Base-by-base conservation (phyloP, 2,113 vertebrate species). In the Brachirus orientalis region DNA sequence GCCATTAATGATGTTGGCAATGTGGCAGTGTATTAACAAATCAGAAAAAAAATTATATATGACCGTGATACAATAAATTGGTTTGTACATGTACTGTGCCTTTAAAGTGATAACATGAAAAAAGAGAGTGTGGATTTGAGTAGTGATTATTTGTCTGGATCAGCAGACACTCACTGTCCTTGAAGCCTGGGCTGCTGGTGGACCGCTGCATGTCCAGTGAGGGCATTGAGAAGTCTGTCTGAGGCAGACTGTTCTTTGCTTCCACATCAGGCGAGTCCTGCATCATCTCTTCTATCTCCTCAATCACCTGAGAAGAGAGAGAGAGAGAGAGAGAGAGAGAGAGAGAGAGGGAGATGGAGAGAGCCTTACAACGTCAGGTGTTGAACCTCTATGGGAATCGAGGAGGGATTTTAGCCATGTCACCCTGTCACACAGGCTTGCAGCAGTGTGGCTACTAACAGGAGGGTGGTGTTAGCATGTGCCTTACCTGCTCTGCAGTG, bases 241-340 rank as follows among this genome's bases (percentile, higher is more conserved):
- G 95, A 3, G 92, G 91, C 1, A 92, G 93, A 0, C 92, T 92
- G 79, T 94, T 93, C 54, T 94, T 92, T 1, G 94, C 93, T 63
- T 96, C 95, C 44, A 89, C 90, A 69, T 98, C 96, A 13, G 95
- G 93, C 0, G 96, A 98, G 67, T 98, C 96, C 87, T 98, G 96
- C 98, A 99, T 97, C 95, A 99, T 98, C 90, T 98, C 96, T 82
- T 99, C 98, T 35, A 99, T 95, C 93, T 99, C 97, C 92, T 99
- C 97, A 62, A 99, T 99, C 22, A 99, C 97, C 98, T 99, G 46
- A 51, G 28, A 38, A 33, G 41, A 41, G 36, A 45, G 44, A 71
- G 20, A 51, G 43, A 52, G 20, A 45, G 6, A 35, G 28, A 10
- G 10, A 33, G 41, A 41, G 36, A 45, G 44, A 71, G 20, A 51